Evolutionary conservation across 2,888 invertebrate species (phyloP), one percentile per base, ranked within the genome.

Genomic region (Drosophila birchii): DNA sequence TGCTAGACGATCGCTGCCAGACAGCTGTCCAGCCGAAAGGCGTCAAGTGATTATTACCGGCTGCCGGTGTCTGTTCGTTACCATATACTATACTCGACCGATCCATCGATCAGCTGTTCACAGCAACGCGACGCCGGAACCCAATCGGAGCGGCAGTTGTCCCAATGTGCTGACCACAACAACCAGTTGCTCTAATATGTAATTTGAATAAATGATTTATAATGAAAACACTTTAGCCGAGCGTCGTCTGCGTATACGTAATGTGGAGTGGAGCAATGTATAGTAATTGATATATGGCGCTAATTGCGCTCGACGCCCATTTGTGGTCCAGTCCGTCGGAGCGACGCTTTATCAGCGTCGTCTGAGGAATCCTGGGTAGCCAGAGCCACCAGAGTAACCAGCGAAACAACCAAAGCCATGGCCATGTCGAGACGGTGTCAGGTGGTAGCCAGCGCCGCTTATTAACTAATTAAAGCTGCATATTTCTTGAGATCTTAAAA

Each of bases 141-240:
- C 67, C 64, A 53, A 56, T 56, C 59, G 64, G 64, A 63, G 64
- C 34, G 23, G 34, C 26, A 43, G 51, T 53, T 53, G 36, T 36
- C 36, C 43, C 34, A 59, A 58, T 41, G 67, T 63, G 70, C 76
- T 78, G 77, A 69, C 72, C 81, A 53, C 51, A 53, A 75, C 58
- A 75, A 66, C 67, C 75, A 73, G 75, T 75, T 58, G 76, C 64
- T 76, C 54, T 69, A 79, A 82, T 88, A 72, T 79, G 76, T 60
- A 82, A 90, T 90, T 90, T 90, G 78, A 86, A 88, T 89, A 86
- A 85, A 89, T 90, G 86, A 90, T 89, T 89, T 86, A 88, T 89
- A 88, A 81, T 90, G 80, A 85, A 90, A 85, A 81, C 80, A 90
- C 78, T 78, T 82, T 79, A 75, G 75, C 73, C 76, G 70, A 71